A percentile compares a stretch with the other conserved stretches of the same genome.
phyloP scores from a whole-genome alignment of 1,140 invertebrate genomes.

The Drosophila biarmipes region DNA sequence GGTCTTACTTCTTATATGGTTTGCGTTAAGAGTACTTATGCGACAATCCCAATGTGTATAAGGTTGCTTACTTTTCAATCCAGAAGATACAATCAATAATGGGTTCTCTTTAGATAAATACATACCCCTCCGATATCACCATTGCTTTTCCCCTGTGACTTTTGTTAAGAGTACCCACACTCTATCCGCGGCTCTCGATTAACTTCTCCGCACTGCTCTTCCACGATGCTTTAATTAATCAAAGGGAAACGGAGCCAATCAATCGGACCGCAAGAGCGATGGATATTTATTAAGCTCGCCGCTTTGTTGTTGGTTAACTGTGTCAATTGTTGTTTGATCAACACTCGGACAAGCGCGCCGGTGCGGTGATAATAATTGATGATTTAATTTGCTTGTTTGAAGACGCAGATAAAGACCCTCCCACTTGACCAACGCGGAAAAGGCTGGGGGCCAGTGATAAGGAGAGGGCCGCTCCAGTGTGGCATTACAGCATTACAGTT shows the following conservation, averaged over 20 bases:
- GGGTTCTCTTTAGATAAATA: too few relatives aligned
- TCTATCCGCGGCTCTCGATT: constrained; percentile 20
- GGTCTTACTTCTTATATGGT: too few relatives aligned
- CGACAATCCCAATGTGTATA: too few relatives aligned
- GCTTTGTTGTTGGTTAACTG: constrained; percentile 49
- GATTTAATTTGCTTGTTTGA: constrained; percentile 76
- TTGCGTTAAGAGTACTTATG: too few relatives aligned
- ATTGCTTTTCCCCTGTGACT: too few relatives aligned
- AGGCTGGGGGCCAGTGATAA: not conserved
- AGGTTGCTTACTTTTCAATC: too few relatives aligned
- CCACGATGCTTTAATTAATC: constrained; percentile 27
- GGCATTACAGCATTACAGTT: constrained; percentile 64
- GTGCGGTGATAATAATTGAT: constrained; percentile 62
- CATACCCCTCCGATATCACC: too few relatives aligned
- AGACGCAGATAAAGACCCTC: constrained; percentile 52
- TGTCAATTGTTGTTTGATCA: constrained; percentile 72
- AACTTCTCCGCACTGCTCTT: constrained; percentile 22
- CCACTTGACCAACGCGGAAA: constrained; percentile 44
- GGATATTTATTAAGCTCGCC: constrained; percentile 32
- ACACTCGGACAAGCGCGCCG: constrained; percentile 34
- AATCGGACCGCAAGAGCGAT: constrained; percentile 17
- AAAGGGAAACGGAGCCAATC: constrained; percentile 25
- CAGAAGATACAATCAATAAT: too few relatives aligned
- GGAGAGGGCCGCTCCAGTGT: constrained; percentile 12
- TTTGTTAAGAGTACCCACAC: too few relatives aligned